Evolutionary conservation across 2,888 invertebrate species (phyloP), one percentile per base, ranked within the genome.

Genomic region (Eudemis profundana): DNA sequence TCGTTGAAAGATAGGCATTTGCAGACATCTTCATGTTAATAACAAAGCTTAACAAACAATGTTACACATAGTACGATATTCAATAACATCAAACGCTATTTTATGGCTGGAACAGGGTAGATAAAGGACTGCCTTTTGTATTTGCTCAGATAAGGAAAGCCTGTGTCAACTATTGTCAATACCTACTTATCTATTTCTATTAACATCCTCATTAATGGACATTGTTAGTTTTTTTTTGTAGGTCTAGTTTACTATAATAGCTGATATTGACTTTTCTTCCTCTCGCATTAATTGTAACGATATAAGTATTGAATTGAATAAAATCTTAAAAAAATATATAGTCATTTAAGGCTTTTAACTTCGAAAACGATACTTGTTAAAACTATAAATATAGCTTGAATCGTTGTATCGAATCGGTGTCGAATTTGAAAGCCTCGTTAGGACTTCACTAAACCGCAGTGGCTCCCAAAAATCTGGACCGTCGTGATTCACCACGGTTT

Each of bases 11-110:
- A 83, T 81, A 78, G 81, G 79, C 81, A 81, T 78, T 33, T 73
- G 69, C 27, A 70, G 66, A 66, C 73, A 69, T 71, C 70, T 69
- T 60, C 72, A 46, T 51, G 81, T 86, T 85, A 84, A 81, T 78
- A 76, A 85, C 83, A 82, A 84, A 84, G 81, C 81, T 81, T 74
- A 78, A 69, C 72, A 69, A 69, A 72, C 46, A 66, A 60, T 60
- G 61, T 60, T 60, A 66, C 53, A 61, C 42, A 59, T 40, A 53
- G 54, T 29, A 61, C 21, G 8, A 50, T 40, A 62, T 59, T 44
- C 7, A 57, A 61, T 51, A 44, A 51, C 47, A 59, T 51, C 21
- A 46, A 59, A 46, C 49, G 36, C 29, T 51, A 36, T 53, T 53
- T 53, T 40, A 15, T 59, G 42, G 29, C 23, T 51, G 51, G 60